Evolutionary conservation across 2,888 invertebrate genomes (phyloP).

Genomic region (Drosophila longiperda): DNA sequence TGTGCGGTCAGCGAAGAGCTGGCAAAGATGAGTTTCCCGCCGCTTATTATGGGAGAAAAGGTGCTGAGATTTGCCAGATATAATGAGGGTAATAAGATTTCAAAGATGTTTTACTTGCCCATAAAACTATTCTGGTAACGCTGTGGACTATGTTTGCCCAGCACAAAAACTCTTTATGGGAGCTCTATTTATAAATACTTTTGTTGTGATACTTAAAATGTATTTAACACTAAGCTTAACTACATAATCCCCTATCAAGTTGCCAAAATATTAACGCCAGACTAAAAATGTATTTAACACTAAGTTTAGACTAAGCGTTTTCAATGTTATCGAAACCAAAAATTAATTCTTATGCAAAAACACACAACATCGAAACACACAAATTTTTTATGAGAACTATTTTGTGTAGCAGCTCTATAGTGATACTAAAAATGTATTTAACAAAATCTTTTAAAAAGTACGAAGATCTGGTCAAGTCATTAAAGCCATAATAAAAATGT

Average conservation of each 20-base stretch:
- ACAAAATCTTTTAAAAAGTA: neutral
- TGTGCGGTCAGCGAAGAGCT: slow-evolving; percentile 23
- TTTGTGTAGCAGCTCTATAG: neutral
- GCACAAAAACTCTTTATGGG: neutral
- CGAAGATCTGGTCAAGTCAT: neutral
- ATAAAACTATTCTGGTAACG: slow-evolving; percentile 41
- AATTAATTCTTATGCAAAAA: neutral
- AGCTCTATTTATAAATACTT: neutral
- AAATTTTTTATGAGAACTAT: neutral
- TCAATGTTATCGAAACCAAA: no score
- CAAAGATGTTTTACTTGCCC: neutral
- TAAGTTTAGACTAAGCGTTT: no score
- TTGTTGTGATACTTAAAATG: neutral
- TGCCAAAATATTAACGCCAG: neutral
- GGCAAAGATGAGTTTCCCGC: neutral
- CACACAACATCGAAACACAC: neutral
- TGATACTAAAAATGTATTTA: neutral
- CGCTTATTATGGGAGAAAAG: neutral
- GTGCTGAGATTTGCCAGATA: slow-evolving; percentile 13
- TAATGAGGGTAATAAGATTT: neutral
- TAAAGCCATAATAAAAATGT: neutral
- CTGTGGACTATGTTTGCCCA: neutral
- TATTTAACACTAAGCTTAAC: neutral
- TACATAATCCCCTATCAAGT: neutral
- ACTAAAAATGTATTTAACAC: neutral